phyloP scores from a whole-genome alignment of 1,140 invertebrate genomes.

The Agrypnia vestita region DNA sequence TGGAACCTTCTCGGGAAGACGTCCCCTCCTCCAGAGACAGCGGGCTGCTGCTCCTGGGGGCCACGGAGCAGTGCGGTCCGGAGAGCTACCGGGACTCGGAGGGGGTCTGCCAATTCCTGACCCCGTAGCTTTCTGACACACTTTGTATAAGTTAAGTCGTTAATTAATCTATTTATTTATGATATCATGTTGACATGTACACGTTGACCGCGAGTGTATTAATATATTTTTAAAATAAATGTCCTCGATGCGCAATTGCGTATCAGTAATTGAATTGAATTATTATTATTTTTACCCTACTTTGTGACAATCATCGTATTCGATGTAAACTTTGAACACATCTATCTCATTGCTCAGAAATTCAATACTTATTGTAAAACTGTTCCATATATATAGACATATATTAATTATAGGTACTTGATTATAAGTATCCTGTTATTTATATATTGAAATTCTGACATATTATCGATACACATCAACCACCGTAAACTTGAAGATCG shows the following conservation, averaged over 20 bases:
- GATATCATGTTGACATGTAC: slow-evolving; percentile 30
- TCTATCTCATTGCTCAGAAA: too few species aligned
- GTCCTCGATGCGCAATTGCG: background rate
- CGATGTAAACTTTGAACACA: too few species aligned
- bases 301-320: background rate
- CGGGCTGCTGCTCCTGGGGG: slow-evolving; percentile 72
- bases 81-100: slow-evolving; percentile 74
- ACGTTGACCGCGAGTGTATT: slow-evolving; percentile 11
- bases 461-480: too few species aligned
- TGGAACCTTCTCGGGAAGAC: slow-evolving; percentile 56
- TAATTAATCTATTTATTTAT: slow-evolving; percentile 37
- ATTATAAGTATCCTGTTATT: too few species aligned
- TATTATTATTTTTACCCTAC: background rate
- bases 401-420: too few species aligned
- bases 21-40: slow-evolving; percentile 36
- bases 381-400: too few species aligned
- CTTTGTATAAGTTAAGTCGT: slow-evolving; percentile 10
- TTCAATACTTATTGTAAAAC: too few species aligned
- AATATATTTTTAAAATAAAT: slow-evolving; percentile 14
- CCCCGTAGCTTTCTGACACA: slow-evolving; percentile 14
- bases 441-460: too few species aligned
- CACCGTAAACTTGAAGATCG: too few species aligned
- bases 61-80: slow-evolving; percentile 77
- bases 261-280: background rate
- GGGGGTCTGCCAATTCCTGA: slow-evolving; percentile 68